Evolutionary conservation across 2,888 invertebrate species (phyloP), one percentile per base, ranked within the genome.

Genomic region (Acrobeloides nanus): DNA sequence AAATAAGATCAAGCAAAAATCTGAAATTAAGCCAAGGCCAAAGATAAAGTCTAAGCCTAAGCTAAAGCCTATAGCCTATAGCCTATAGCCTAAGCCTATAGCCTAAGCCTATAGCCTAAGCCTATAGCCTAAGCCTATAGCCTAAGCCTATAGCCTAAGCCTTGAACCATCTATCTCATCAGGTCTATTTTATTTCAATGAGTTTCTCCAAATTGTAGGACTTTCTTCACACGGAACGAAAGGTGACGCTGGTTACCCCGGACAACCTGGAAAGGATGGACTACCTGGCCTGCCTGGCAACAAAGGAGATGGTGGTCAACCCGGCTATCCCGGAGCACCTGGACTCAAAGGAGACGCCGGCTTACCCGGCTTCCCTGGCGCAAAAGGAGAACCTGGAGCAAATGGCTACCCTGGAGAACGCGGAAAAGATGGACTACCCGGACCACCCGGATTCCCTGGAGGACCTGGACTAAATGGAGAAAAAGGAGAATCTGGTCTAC

Each of bases 261-360:
- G 65, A 35, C 57, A 56, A 38, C 74, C 81, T 15, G 74, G n/a
- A n/a, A n/a, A n/a, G n/a, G n/a, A n/a, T n/a, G 75, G 75, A 44
- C 40, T 47, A 17, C 58, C 62, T 20, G 75, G 75, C 33, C 45
- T 55, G 23, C 55, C 60, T 15, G 73, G 73, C 4, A 38, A 51
- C 34, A 65, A 65, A 52, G 66, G 65, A 56, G 62, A 64, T 21
- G 50, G 48, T n/a, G 65, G 65, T 37, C 57, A 56, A 44, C 59
- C 61, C 31, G 66, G 66, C 26, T 42, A 83, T 18, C 82, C 85
- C 15, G 89, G 89, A 35, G 38, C 49, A 32, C 62, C 69, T 18
- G 73, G 74, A 34, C 15, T 50, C 25, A 64, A 65, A 52, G 66
- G 76, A 38, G 66, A 67, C 26, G 51, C 63, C 38, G 76, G 75